These are phyloP conservation scores for Tricholaema leucomelas DNA, from an alignment of 2,113 vertebrate species.

Conservation along the genomic window DNA sequence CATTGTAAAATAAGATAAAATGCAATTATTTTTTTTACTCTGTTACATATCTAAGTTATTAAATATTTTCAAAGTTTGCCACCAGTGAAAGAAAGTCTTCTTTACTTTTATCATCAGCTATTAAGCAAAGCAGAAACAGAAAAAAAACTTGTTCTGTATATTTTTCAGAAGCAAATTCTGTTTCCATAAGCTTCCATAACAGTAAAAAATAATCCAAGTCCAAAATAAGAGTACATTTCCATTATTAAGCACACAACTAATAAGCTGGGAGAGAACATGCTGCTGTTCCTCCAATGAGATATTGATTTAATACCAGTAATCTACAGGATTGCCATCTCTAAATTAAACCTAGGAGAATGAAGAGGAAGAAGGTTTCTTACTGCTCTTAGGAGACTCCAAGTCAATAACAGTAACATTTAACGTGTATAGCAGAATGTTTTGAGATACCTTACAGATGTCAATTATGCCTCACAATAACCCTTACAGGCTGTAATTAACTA, in stretches of 20 bases:
- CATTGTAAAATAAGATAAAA: background rate
- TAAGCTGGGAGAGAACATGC: background rate
- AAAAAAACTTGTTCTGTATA: background rate
- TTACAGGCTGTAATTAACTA: background rate
- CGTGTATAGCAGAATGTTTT: background rate
- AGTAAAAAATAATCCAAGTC: background rate
- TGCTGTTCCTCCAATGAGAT: background rate
- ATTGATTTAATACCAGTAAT: slow-evolving; percentile 32
- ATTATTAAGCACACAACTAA: background rate
- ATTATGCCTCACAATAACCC: background rate
- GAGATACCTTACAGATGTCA: background rate
- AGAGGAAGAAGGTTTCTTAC: background rate
- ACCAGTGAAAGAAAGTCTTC: background rate
- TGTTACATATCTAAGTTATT: background rate
- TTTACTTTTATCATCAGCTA: background rate
- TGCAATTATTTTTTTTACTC: background rate
- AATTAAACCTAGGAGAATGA: background rate
- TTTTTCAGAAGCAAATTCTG: background rate
- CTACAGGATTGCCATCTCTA: background rate
- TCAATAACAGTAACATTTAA: background rate
- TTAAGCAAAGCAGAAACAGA: background rate
- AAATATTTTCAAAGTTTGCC: background rate
- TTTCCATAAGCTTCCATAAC: background rate
- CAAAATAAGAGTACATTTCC: background rate
- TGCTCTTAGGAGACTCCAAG: background rate